Conservation (phyloP, 2,113 vertebrate genomes). For the Alectura lathami region DNA sequence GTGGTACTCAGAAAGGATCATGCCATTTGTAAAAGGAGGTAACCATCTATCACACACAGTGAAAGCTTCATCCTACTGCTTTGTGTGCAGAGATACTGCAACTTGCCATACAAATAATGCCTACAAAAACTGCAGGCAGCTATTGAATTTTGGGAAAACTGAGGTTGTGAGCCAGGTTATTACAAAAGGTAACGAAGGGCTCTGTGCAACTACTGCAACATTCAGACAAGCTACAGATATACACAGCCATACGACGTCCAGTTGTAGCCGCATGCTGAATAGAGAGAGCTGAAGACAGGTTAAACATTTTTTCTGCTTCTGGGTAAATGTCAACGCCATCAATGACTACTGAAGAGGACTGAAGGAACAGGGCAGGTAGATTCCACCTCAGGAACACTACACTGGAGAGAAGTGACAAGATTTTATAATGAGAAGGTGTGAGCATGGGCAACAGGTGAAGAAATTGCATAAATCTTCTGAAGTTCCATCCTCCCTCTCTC, state of each 20-base stretch:
- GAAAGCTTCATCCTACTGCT: not conserved
- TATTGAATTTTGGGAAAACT: not conserved
- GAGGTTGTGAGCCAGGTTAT: not conserved
- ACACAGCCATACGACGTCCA: not conserved
- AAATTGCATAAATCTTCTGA: not conserved
- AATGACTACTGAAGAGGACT: fast-evolving
- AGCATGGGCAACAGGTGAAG: not conserved
- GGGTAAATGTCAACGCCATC: fast-evolving
- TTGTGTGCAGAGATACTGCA: not conserved
- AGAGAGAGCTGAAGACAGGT: not conserved
- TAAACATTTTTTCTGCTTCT: not conserved
- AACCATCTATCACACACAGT: not conserved
- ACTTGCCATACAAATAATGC: not conserved
- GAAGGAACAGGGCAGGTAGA: not conserved
- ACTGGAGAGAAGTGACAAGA: not conserved
- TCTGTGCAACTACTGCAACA: not conserved
- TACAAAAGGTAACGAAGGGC: not conserved
- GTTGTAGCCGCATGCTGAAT: not conserved
- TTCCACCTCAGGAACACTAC: not conserved
- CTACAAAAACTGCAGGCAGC: not conserved
- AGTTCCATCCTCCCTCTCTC: not conserved
- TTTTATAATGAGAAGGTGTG: not conserved
- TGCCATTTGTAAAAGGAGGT: not conserved
- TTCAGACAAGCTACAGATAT: not conserved
- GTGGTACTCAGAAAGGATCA: not conserved